Evolutionary conservation across 2,888 invertebrate species (phyloP), one percentile per base, ranked within the genome.

Genomic region (Cryptocephalus moraei): DNA sequence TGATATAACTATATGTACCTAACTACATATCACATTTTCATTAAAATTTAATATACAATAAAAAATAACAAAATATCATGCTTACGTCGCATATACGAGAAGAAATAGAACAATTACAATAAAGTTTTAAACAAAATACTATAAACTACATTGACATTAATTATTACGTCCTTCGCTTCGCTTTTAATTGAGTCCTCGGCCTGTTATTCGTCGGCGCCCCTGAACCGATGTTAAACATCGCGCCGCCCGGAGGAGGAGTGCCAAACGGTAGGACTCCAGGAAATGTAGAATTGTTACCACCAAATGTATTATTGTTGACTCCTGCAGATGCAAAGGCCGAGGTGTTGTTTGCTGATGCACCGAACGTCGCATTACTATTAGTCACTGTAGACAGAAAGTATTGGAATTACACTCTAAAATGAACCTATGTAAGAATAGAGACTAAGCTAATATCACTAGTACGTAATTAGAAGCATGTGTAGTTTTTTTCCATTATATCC

Each of bases 181-280:
- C 57, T 41, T 71, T 68, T 36, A 64, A 59, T 33, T 59, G 59
- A 6, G 66, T 59, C 44, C 74, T 63, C 39, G 68, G 59, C 49
- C 70, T 65, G n/a, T 70, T 65, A n/a, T 68, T 65, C 60, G 70
- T 8, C 65, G 69, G 48, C 8, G 60, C 48, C 10, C 73, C 73
- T 1, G 70, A 65, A 9, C 75, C 75, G 49, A 75, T 75, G 56
- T 67, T 75, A 53, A 75, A 75, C 70, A 72, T 74, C 42, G 67
- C 61, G 22, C 22, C 22, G 12, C 36, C 36, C 6, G 36, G 36
- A 4, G 36, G 11, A 36, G 36, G 4, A 11, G 36, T 6, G 36
- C 12, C 12, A 1, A 47, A 39, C 4, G 53, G 45, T 34, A 9
- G 43, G 36, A 12, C 36, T 4, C 36, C 38, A 6, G 39, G 32